Conservation (phyloP, 2,113 vertebrate genomes). For the Barbus barbus region DNA sequence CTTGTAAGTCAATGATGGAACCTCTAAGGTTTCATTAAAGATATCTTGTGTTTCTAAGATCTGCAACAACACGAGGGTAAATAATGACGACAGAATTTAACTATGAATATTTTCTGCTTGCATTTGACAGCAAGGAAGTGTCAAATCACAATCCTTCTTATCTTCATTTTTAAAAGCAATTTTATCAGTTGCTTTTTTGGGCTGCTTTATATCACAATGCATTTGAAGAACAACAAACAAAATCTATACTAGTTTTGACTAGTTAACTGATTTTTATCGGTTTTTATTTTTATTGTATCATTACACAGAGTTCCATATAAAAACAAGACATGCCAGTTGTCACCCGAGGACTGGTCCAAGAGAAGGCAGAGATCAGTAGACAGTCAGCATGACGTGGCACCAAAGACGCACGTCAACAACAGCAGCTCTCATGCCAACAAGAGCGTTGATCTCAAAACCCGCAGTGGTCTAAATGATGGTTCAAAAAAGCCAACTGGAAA, state of each 20-base stretch:
- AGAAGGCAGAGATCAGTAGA: conserved; percentile 51
- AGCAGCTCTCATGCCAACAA: conserved; percentile 49
- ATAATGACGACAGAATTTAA: not conserved
- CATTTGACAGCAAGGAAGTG: not conserved
- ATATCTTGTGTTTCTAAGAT: not conserved
- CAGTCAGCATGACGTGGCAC: conserved; percentile 9
- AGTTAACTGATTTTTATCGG: not conserved
- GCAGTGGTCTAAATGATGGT: conserved; percentile 30
- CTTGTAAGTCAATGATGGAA: not conserved
- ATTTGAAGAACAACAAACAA: not conserved
- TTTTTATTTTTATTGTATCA: not conserved
- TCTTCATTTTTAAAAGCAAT: no score
- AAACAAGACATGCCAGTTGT: conserved; percentile 24
- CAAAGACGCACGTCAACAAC: conserved; percentile 52
- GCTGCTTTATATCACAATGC: not conserved
- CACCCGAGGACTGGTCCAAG: conserved; percentile 40
- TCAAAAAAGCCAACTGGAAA: conserved; percentile 47
- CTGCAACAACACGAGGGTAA: no score
- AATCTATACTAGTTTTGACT: not conserved
- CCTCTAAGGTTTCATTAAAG: not conserved
- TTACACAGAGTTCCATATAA: conserved; percentile 53
- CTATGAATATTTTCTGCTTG: not conserved
- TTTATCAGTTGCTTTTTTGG: not conserved
- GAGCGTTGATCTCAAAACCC: conserved; percentile 10
- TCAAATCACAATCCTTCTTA: no score